phyloP scores from a whole-genome alignment of 2,797 vertebrate genomes.

The Harpagifer antarcticus region DNA sequence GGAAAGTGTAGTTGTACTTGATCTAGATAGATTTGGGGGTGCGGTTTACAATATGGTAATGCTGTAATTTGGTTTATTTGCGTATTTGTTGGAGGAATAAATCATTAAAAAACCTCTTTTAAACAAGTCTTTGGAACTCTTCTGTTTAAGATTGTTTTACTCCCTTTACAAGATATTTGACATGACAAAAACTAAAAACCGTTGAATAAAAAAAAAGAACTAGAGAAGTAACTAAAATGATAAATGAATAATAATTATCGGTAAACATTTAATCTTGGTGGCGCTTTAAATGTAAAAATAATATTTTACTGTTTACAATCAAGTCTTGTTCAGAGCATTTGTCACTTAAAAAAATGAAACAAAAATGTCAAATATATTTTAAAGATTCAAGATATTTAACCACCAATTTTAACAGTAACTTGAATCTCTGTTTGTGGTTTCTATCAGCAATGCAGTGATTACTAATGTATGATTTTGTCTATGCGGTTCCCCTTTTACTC shows the following conservation, averaged over 20 bases:
- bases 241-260: neutral
- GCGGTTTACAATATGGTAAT: neutral
- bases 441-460: constrained; percentile 13
- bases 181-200: no score
- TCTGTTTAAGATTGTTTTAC: no score
- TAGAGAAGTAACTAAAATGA: no score
- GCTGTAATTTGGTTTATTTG: neutral
- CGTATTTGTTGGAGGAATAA: no score
- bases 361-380: neutral
- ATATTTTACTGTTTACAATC: neutral
- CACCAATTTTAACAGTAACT: constrained; percentile 1
- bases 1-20: neutral
- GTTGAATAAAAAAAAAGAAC: no score
- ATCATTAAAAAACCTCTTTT: no score
- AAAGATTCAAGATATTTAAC: neutral
- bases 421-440: constrained; percentile 22
- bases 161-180: no score
- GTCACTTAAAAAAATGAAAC: neutral
- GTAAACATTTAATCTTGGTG: neutral
- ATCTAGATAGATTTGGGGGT: neutral
- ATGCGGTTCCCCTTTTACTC: constrained; percentile 9
- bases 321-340: neutral
- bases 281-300: neutral
- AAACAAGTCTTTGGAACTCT: no score
- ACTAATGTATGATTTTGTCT: constrained; percentile 38